phyloP scores from a whole-genome alignment of 1,140 invertebrate species.

The Protaetia brevitarsis region DNA sequence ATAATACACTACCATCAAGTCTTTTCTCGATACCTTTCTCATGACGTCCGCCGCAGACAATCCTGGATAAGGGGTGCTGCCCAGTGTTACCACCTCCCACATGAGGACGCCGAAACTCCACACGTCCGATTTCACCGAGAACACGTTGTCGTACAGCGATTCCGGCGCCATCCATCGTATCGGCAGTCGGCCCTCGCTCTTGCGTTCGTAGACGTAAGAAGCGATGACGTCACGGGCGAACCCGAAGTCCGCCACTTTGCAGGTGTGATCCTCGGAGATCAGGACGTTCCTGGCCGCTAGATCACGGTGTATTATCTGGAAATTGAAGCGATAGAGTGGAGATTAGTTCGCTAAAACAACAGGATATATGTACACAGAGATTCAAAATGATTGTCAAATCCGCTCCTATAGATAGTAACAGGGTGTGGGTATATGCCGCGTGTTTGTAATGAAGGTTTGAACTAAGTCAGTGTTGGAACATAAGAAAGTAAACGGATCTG shows the following conservation, averaged over 20 bases:
- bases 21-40: conserved; percentile 60
- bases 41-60: conserved; percentile 80
- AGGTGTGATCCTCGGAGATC: conserved; percentile 80
- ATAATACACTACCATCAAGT: neutral
- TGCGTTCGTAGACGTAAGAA: conserved; percentile 86
- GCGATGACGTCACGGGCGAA: conserved; percentile 80
- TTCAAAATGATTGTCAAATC: too few relatives aligned
- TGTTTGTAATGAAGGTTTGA: too few relatives aligned
- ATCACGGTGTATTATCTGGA: conserved; percentile 87
- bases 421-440: too few relatives aligned
- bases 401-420: too few relatives aligned
- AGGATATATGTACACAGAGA: neutral
- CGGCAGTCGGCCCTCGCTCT: conserved; percentile 76
- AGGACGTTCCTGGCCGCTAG: conserved; percentile 88
- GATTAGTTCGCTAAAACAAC: neutral
- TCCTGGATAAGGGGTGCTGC: conserved; percentile 86
- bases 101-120: conserved; percentile 89
- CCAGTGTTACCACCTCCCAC: conserved; percentile 92
- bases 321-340: conserved; percentile 14
- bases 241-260: conserved; percentile 93
- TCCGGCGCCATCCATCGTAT: conserved; percentile 94
- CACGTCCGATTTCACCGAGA: conserved; percentile 86
- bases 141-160: conserved; percentile 87
- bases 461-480: too few relatives aligned
- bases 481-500: too few relatives aligned